phyloP scores from a whole-genome alignment of 2,888 invertebrate species.

The Lottia scabra region DNA sequence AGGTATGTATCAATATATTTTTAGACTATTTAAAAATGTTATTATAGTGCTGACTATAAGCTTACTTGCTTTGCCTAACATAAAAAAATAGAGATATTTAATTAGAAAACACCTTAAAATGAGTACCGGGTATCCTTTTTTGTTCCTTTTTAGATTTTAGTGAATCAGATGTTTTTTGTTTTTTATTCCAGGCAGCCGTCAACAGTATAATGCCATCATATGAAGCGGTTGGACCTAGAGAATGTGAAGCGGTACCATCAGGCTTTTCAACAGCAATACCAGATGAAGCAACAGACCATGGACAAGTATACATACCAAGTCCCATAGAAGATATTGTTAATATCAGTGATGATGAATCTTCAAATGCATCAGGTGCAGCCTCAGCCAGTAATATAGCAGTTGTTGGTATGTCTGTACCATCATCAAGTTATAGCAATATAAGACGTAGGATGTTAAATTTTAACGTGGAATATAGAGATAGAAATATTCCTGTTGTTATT shows the following conservation, averaged over 20 bases:
- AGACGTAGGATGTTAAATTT: conserved; percentile 57
- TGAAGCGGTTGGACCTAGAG: conserved; percentile 21
- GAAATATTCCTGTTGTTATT: conserved; percentile 53
- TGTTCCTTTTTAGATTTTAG: too few relatives aligned
- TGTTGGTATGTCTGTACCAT: conserved; percentile 26
- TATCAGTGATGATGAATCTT: conserved; percentile 44
- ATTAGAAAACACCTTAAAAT: too few relatives aligned
- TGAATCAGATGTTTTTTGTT: too few relatives aligned
- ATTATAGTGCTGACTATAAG: too few relatives aligned
- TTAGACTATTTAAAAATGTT: too few relatives aligned
- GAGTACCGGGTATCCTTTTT: not conserved
- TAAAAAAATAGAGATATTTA: too few relatives aligned
- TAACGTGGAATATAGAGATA: conserved; percentile 63
- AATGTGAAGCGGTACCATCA: conserved; percentile 10
- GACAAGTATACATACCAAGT: conserved; percentile 32
- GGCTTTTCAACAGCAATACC: conserved; percentile 15
- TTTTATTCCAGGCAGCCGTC: conserved; percentile 47
- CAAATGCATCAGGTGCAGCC: conserved; percentile 47
- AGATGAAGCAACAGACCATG: conserved; percentile 32
- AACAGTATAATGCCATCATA: conserved; percentile 50
- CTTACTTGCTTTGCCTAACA: too few relatives aligned
- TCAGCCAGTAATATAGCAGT: conserved; percentile 38
- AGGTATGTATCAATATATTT: conserved; percentile 30
- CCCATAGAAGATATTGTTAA: conserved; percentile 37
- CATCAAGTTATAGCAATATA: conserved; percentile 24